Evolutionary conservation across 2,797 vertebrate species (phyloP).

Genomic region (Limosa lapponica): DNA sequence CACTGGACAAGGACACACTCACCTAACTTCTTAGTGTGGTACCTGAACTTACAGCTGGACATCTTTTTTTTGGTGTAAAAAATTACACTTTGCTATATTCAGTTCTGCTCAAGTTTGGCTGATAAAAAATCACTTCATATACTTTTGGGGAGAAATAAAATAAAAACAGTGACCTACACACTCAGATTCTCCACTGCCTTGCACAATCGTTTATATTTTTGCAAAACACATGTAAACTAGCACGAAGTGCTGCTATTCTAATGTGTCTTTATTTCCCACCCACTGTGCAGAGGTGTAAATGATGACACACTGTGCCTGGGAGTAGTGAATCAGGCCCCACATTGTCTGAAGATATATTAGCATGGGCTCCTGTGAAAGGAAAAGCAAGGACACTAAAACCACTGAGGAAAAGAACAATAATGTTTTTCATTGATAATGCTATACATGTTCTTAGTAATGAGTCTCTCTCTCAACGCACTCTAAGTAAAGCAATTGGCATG

Average conservation of each 20-base stretch:
- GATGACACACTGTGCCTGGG: not conserved
- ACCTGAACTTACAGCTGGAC: not conserved
- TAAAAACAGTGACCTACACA: not conserved
- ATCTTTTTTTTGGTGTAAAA: not conserved
- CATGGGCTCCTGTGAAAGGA: not conserved
- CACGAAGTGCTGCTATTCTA: not conserved
- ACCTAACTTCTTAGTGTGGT: not conserved
- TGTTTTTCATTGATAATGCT: conserved; percentile 70
- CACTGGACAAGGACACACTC: not conserved
- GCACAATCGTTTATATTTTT: not conserved
- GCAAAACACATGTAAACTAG: not conserved
- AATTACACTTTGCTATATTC: not conserved
- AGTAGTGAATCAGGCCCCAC: not conserved
- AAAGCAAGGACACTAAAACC: conserved; percentile 51
- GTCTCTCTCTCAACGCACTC: conserved; percentile 56
- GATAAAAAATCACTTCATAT: not conserved
- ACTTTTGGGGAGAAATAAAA: not conserved
- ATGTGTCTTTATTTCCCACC: not conserved
- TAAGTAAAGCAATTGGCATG: conserved; percentile 69
- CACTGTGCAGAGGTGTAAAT: conserved; percentile 6
- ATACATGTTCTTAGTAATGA: conserved; percentile 72
- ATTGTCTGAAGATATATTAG: not conserved
- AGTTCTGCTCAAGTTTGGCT: not conserved
- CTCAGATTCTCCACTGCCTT: not conserved
- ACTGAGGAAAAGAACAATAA: conserved; percentile 64